Evolutionary conservation across 2,888 invertebrate genomes (phyloP).

Genomic region (Timema cristinae): DNA sequence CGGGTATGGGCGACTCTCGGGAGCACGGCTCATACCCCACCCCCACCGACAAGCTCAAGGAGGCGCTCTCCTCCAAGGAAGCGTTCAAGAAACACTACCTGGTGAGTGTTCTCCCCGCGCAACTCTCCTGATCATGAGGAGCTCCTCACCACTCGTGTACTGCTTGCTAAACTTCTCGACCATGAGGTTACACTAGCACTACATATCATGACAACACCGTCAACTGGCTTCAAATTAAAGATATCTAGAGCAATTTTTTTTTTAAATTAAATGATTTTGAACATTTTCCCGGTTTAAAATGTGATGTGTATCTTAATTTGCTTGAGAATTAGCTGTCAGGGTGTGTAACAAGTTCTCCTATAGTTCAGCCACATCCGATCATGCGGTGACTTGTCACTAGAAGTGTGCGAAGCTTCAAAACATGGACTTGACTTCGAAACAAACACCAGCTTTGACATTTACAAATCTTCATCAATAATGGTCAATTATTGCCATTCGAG

Average conservation of each 20-base stretch:
- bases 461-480: too few species aligned
- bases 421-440: too few species aligned
- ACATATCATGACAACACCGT: neutral
- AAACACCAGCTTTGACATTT: too few species aligned
- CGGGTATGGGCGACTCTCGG: conserved; percentile 78
- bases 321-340: neutral
- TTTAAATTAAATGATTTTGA: neutral
- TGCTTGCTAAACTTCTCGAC: too few species aligned
- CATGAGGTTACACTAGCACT: too few species aligned
- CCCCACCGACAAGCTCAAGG: conserved; percentile 81
- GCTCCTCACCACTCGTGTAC: too few species aligned
- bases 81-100: conserved; percentile 87
- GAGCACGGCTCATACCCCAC: conserved; percentile 50
- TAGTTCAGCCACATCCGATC: too few species aligned
- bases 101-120: conserved; percentile 43
- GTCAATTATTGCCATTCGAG: too few species aligned
- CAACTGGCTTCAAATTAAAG: neutral
- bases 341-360: neutral
- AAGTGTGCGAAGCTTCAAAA: too few species aligned
- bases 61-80: conserved; percentile 84
- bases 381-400: too few species aligned
- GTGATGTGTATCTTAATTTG: neutral
- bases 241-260: neutral
- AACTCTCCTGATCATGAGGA: too few species aligned
- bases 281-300: neutral